Base-by-base conservation (phyloP, 2,113 vertebrate genomes). In the Hippotragus niger region DNA sequence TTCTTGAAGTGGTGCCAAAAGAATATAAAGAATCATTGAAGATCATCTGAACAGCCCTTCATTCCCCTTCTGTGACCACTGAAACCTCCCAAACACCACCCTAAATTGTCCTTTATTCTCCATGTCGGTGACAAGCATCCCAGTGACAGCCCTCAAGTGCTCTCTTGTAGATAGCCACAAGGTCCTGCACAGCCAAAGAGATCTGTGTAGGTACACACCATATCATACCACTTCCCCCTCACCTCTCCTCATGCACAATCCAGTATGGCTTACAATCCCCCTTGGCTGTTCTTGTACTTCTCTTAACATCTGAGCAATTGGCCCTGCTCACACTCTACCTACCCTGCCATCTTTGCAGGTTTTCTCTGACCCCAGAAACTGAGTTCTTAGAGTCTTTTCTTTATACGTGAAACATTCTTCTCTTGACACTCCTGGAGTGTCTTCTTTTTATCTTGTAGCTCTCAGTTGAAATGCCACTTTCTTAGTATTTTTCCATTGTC, bases 91-190 rank as follows among this genome's bases (percentile, higher is more conserved):
- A 80, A 60, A 21, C n/a, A 36, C 7, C 78, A 8, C 12, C 36
- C 19, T 29, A 50, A 23, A 29, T 12, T 52, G 21, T 67, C 11
- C 53, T 91, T 36, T 33, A 23, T 86, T 83, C 23, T 58, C 16
- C 3, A 1, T 25, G 14, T 80, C 1, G 0, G 2, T 64, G 17
- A 27, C 2, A 13, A 53, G 5, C 12, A 50, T 6, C 23, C 6
- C 27, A 43, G 1, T 11, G 9, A 13, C 55, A 85, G 21, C 4
- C 15, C 15, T 15, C 19, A 14, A 62, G 45, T 36, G 23, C 53
- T 81, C 29, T 45, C 15, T 53, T 60, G 29, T 29, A 58, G 9
- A 45, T 36, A 33, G 10, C 7, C 52, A 2, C 15, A 74, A n/a
- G 52, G 4, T 21, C 13, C 31, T 82, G 29, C 33, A 52, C 13